phyloP scores from a whole-genome alignment of 2,113 vertebrate genomes.

The Hemiprocne comata region DNA sequence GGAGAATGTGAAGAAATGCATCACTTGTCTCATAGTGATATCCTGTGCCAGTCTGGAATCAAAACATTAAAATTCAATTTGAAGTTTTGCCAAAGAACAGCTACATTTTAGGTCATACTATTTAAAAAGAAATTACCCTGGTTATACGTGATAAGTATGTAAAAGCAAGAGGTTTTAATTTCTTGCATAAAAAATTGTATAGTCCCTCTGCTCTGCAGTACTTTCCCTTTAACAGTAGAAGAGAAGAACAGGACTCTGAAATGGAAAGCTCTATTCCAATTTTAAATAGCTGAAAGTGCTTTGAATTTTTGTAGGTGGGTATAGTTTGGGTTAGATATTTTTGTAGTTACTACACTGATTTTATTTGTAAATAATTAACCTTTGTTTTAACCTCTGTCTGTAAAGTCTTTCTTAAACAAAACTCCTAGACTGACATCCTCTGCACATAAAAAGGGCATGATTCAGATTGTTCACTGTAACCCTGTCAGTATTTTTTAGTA shows the following conservation, averaged over 20 bases:
- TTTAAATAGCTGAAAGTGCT: background rate
- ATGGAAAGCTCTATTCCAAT: background rate
- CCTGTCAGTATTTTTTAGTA: background rate
- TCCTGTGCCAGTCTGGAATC: background rate
- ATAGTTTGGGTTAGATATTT: background rate
- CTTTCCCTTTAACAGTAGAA: background rate
- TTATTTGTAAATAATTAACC: conserved; percentile 3
- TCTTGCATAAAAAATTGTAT: background rate
- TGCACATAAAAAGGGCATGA: background rate
- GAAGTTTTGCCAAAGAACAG: background rate
- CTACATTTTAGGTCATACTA: background rate
- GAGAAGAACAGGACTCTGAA: background rate
- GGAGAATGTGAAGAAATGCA: background rate
- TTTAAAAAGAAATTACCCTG: background rate
- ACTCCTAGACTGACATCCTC: background rate
- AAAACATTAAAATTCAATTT: background rate
- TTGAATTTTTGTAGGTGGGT: background rate
- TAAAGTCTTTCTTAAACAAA: background rate
- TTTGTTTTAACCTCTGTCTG: background rate
- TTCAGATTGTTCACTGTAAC: background rate
- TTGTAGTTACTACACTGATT: background rate
- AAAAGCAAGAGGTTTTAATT: background rate
- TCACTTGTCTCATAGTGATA: background rate
- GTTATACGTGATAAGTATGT: background rate
- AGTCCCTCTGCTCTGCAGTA: background rate